Evolutionary conservation across 2,797 vertebrate genomes (phyloP), one percentile per base, ranked within the genome.

Genomic region (Cossypha heuglini): DNA sequence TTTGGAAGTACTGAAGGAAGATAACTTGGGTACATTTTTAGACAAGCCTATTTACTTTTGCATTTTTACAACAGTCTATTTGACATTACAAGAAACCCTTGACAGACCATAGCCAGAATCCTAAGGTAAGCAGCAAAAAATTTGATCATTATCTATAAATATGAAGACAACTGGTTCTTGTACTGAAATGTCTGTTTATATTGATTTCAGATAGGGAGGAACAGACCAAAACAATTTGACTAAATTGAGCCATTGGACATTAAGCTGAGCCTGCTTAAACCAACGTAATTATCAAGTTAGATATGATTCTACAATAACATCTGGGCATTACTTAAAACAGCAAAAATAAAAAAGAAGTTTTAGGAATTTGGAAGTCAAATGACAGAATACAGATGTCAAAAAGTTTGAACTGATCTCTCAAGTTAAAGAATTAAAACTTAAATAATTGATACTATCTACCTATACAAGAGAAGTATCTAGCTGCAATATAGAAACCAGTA

Each of bases 11-110:
- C 29, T 54, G 35, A 93, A 74, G 2, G 0, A 82, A 90, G 93
- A 90, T 68, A 89, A 93, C 8, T 46, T 49, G 45, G 42, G 61
- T 62, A 80, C 62, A 54, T 88, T 96, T 96, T 96, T 80, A 91
- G 85, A 89, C 48, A 86, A 91, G 72, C 3, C 25, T 93, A 77
- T 83, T 93, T 86, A 55, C 35, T 80, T 88, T 61, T 40, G 35
- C 1, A 4, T 54, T 83, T 95, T 80, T 93, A 45, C 40, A 93
- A 85, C n/a, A 45, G 43, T 49, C 59, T 64, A 18, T 83, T 71
- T 83, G 64, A 93, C 64, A 74, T 76, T 63, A 74, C 26, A 71
- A 52, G 40, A 86, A 71, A 88, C 7, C 16, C 48, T 37, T 72
- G 45, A 90, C 14, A 80, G 42, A 48, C 29, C 20, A 33, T 16